Base-by-base conservation (phyloP, 2,888 invertebrate genomes). In the Pristionchus exspectatus region DNA sequence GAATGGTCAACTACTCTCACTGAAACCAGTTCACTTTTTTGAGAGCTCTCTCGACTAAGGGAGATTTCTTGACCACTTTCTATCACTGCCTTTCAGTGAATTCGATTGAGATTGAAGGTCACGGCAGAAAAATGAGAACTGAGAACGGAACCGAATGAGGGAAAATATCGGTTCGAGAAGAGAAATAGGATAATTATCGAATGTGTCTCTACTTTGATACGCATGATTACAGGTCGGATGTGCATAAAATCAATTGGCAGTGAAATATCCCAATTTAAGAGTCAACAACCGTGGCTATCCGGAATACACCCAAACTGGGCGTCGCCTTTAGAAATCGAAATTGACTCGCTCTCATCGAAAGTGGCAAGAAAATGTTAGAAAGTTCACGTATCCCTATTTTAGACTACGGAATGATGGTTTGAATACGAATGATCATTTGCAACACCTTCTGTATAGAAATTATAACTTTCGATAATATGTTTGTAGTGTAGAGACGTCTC, bases 321-420 rank as follows among this genome's bases (percentile, higher is more conserved):
- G 81, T 81, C 27, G 50, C 81, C 81, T 81, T 81, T 81, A 81
- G 81, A 81, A 27, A 81, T 81, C 74, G 74, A 77, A 77, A 77
- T 77, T 24, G 74, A 38, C 38, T 24, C 74, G 24, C 74, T 44
- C 33, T 10, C 9, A 77, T 30, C 38, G 14, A 21, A 72, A 33
- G 12, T 66, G 74, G 24, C 74, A 44, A 38, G 12, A 24, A 77
- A 77, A 77, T 77, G 38, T 38, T 44, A 44, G 33, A 44, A 77
- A 77, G 74, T 77, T 77, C 74, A 77, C 74, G 74, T 77, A 69
- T 69, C 4, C 66, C 24, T 24, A 7, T 69, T 69, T 69, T 27
- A 30, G 12, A 14, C 9, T 69, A 4, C 21, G 63, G 24, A 10
- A 63, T 63, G 21, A 10, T 63, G 3, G 56, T n/a, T 9, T 24